Evolutionary conservation across 2,888 invertebrate species (phyloP), one percentile per base, ranked within the genome.

Genomic region (Esperia sulphurella): DNA sequence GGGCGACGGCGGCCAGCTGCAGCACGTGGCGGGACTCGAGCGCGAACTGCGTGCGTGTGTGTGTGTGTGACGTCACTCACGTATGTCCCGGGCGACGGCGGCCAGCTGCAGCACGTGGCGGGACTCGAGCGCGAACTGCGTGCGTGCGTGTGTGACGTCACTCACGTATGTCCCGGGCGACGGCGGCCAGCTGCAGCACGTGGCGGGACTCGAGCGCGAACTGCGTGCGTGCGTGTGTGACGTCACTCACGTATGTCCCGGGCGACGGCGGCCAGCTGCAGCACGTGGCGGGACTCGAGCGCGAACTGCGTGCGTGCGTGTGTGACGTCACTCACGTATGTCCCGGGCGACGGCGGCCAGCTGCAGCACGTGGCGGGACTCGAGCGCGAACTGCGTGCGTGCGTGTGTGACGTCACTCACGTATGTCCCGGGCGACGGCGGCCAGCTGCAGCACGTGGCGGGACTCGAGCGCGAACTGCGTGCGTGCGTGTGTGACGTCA

Each of bases 21-120:
- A 30, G 30, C 30, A 30, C 8, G 8, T 30, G 30, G 5, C 30
- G 5, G 30, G 30, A 30, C 5, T 30, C n/a, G n/a, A n/a, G n/a
- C n/a, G n/a, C n/a, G n/a, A n/a, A n/a, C n/a, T n/a, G n/a, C n/a
- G n/a, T n/a, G n/a, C n/a, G 8, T 8, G 38, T 9, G 8, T 41
- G 7, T 5, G 21, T 21, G 21, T n/a, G n/a, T n/a, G n/a, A 5
- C n/a, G n/a, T n/a, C 8, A 76, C 84, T 79, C 41, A 90, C 90
- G 83, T 66, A 95, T 91, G 61, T 92, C 92, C 65, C 91, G 91
- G 0, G 94, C 94, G 30, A 96, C 92, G 0, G 96, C 94, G 0
- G 96, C 94, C 65, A 98, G 94, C 55, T 94, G 93, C 12, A 98
- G 85, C 1, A 95, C 95, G 68, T 95, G 95, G 5, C 94, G 86